Percentiles rank a stretch among this genome's conserved stretches.
phyloP scores from a whole-genome alignment of 2,113 vertebrate species.

The Dermatemys mawii region DNA sequence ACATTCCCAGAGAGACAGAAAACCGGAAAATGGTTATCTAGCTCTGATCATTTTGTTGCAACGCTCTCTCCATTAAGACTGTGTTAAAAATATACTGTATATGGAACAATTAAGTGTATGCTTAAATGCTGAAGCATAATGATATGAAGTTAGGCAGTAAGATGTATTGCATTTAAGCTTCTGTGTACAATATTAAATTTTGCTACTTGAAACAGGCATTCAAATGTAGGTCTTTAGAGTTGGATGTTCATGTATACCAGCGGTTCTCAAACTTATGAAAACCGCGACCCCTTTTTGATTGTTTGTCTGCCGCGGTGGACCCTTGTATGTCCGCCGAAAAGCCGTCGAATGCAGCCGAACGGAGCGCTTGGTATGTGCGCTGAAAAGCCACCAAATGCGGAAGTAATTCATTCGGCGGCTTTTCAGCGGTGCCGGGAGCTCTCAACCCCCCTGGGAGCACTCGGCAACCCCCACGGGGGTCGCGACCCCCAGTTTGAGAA shows the following conservation, averaged over 20 bases:
- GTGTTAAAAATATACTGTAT: background rate
- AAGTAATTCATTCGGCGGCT: too few relatives aligned
- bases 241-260: background rate
- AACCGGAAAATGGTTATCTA: rapidly evolving
- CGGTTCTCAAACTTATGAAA: too few relatives aligned
- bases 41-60: background rate
- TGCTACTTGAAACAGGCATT: background rate
- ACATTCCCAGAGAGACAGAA: background rate
- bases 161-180: background rate
- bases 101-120: background rate
- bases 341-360: too few relatives aligned
- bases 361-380: too few relatives aligned
- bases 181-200: background rate
- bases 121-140: background rate
- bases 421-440: too few relatives aligned
- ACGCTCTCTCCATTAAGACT: rapidly evolving
- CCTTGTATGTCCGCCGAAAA: too few relatives aligned
- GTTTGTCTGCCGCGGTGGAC: too few relatives aligned
- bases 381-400: too few relatives aligned
- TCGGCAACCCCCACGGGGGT: too few relatives aligned
- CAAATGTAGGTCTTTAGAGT: background rate
- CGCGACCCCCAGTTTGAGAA: too few relatives aligned
- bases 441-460: too few relatives aligned
- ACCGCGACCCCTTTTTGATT: too few relatives aligned
- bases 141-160: background rate